phyloP scores from a whole-genome alignment of 2,113 vertebrate species.

The Psilopsiagon aurifrons region DNA sequence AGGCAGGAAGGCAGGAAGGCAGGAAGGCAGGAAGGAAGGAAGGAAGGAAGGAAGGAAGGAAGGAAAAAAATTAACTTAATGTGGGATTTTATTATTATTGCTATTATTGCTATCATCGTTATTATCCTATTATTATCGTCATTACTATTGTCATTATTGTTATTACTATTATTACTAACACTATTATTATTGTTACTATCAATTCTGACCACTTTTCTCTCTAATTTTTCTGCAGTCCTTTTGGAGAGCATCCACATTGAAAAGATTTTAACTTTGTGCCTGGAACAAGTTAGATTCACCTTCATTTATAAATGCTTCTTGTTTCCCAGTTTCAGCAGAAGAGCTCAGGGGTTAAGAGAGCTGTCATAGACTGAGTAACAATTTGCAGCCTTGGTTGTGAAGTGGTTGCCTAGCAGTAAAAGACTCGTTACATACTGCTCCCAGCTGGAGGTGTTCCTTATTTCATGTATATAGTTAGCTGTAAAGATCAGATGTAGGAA shows the following conservation, averaged over 20 bases:
- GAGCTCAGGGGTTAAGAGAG: constrained; percentile 42
- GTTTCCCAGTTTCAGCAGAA: not conserved
- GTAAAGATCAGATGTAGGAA: constrained; percentile 18
- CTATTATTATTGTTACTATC: not conserved
- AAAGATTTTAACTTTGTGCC: not conserved
- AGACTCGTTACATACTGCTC: constrained; percentile 16
- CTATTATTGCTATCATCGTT: not conserved
- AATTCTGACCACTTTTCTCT: not conserved
- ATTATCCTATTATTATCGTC: not conserved
- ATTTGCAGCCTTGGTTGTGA: constrained; percentile 38
- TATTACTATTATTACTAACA: not conserved
- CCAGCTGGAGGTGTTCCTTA: constrained; percentile 37
- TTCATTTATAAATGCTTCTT: not conserved
- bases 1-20: not conserved
- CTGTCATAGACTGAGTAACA: constrained; percentile 28
- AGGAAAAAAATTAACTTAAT: not conserved
- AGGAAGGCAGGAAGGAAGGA: too few species aligned
- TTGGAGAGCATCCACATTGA: not conserved
- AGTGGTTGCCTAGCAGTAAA: constrained; percentile 60
- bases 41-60: not conserved
- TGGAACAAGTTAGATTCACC: not conserved
- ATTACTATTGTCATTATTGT: not conserved
- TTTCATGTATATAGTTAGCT: constrained; percentile 24
- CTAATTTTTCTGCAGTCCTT: not conserved
- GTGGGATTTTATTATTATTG: not conserved